A percentile compares a stretch with the other conserved stretches of the same genome.
phyloP scores from a whole-genome alignment of 2,113 vertebrate genomes.

The Cariama cristata region DNA sequence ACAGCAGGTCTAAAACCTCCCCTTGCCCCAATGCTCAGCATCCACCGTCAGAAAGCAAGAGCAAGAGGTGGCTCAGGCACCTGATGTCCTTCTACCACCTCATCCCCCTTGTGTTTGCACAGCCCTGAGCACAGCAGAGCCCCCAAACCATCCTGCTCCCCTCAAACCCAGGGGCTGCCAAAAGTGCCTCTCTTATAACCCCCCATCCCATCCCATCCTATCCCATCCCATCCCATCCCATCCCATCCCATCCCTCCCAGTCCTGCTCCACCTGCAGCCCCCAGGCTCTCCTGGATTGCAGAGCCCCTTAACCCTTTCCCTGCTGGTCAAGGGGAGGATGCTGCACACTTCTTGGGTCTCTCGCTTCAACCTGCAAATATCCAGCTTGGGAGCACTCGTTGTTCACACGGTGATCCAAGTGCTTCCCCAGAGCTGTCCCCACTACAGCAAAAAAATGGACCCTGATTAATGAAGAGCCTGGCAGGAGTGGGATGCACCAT shows the following conservation, averaged over 20 bases:
- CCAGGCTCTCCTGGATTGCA: neutral
- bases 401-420: neutral
- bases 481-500: neutral
- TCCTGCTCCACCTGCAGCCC: neutral
- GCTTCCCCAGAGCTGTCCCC: neutral
- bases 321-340: accelerated
- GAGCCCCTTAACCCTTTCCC: neutral
- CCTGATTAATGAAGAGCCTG: conserved; percentile 9
- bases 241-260: neutral
- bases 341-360: neutral
- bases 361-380: neutral
- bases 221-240: neutral
- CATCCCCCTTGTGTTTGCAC: neutral
- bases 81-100: neutral
- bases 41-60: neutral
- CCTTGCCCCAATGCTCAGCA: neutral
- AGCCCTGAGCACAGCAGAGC: neutral
- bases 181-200: neutral
- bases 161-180: neutral
- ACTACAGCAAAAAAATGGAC: neutral
- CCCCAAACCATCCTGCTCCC: neutral
- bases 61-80: neutral
- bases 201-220: too few relatives aligned
- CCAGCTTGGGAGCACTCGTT: accelerated
- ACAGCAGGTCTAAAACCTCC: too few relatives aligned